Evolutionary conservation across 2,797 vertebrate species (phyloP).

Genomic region (Gephyroberyx darwinii): DNA sequence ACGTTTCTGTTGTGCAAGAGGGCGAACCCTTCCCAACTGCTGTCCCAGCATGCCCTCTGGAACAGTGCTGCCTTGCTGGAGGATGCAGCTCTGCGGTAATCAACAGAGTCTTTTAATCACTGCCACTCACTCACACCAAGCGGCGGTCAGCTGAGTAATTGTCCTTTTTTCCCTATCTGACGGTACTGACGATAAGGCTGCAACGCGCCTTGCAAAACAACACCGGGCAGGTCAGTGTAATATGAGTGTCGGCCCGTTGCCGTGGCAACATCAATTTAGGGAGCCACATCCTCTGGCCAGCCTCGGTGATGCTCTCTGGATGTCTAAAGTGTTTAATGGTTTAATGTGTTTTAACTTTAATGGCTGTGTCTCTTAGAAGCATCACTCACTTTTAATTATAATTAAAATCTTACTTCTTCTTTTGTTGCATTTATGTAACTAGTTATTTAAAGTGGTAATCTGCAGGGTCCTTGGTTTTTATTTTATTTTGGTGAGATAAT

Average conservation of each 20-base stretch:
- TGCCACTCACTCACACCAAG: not conserved
- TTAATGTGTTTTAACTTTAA: too few species aligned
- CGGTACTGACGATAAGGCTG: conserved; percentile 26
- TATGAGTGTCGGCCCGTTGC: conserved; percentile 42
- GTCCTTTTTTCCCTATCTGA: not conserved
- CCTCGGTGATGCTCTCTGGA: conserved; percentile 4
- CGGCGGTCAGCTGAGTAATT: not conserved
- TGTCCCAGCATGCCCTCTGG: conserved; percentile 8
- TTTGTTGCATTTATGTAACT: too few species aligned
- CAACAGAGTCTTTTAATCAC: not conserved
- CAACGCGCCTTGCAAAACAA: conserved; percentile 31
- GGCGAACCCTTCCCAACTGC: conserved; percentile 26
- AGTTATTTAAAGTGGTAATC: too few species aligned
- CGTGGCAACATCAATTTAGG: conserved; percentile 63
- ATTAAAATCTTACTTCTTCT: not conserved
- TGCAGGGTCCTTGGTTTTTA: not conserved
- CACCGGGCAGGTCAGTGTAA: conserved; percentile 33
- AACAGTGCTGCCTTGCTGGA: not conserved
- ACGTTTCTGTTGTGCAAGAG: conserved; percentile 45
- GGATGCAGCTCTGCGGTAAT: too few species aligned
- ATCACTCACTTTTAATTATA: too few species aligned
- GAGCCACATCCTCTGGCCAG: conserved; percentile 40
- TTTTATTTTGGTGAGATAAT: not conserved
- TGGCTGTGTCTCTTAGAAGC: too few species aligned
- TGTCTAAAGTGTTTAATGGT: not conserved